Evolutionary conservation across 2,888 invertebrate genomes (phyloP), one percentile per base, ranked within the genome.

Genomic region (Melinaea marsaeus): DNA sequence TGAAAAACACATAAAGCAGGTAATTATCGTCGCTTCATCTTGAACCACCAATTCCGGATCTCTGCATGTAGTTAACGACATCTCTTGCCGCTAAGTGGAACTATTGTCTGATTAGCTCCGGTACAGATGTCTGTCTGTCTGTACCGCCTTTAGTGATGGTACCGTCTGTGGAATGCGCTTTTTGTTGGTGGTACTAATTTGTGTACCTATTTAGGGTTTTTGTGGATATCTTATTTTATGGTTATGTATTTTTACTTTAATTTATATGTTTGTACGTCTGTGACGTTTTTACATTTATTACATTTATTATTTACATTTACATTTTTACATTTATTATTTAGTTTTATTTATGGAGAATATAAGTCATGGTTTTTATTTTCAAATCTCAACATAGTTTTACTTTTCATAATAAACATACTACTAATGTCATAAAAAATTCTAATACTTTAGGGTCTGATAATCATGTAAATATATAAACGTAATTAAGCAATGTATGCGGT

Each of bases 81-180:
- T 90, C 89, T 90, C 79, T 78, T 75, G 80, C 75, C 79, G 77
- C 84, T 88, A 88, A 90, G 83, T 88, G 79, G 86, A 85, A 88
- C 83, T 80, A 83, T 90, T 89, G 87, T 88, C 63, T 68, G 75
- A 90, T 90, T 90, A 78, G 90, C 76, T 78, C 79, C 88, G 85
- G 85, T 77, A 73, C 72, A 74, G 74, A 73, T 80, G 79, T 69
- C 72, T 72, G 84, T 80, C 86, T 86, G 85, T 81, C 71, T 84
- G 81, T 86, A 85, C 72, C 71, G 74, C 77, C 74, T 84, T 88
- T 87, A 86, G 88, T 85, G 80, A 85, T 85, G 87, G 86, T 86
- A 70, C 80, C 81, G 82, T 79, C 77, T 78, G 79, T 76, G 86
- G 88, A 87, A 88, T 88, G 87, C 72, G 66, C 75, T 72, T 69